These are phyloP conservation scores for Drosophila affinis DNA, from an alignment of 2,888 invertebrate species.

Conservation along the genomic window DNA sequence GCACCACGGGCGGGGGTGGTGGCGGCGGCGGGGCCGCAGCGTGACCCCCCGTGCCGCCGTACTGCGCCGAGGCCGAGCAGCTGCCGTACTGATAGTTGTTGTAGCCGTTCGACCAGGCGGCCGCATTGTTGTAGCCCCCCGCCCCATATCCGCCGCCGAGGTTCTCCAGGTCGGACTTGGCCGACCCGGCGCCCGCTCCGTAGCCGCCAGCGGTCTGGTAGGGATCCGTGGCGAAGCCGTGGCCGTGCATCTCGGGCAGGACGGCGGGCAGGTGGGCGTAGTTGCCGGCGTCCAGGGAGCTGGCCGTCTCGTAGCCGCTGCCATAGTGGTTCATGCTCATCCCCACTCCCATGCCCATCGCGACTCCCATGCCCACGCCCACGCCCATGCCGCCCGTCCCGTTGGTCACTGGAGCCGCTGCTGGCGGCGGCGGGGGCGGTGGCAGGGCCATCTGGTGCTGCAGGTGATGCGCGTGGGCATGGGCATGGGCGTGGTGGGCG, in stretches of 20 bases:
- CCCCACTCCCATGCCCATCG: constrained; percentile 79
- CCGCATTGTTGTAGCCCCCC: constrained; percentile 79
- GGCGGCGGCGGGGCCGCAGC: constrained; percentile 69
- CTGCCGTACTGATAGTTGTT: constrained; percentile 88
- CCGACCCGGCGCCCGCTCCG: constrained; percentile 38
- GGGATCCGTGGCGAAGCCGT: constrained; percentile 84
- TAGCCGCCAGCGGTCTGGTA: constrained; percentile 77
- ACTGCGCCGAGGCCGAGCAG: constrained; percentile 81
- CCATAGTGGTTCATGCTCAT: constrained; percentile 67
- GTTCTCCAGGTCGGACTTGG: constrained; percentile 81
- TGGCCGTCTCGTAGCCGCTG: constrained; percentile 81
- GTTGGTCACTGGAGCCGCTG: constrained; percentile 71
- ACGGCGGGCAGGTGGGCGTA: constrained; percentile 86
- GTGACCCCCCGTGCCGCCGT: constrained; percentile 48
- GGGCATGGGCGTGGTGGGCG: constrained; percentile 38
- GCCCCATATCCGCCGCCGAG: constrained; percentile 71
- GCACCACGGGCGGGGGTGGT: constrained; percentile 88
- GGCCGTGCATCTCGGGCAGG: constrained; percentile 86
- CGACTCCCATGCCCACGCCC: constrained; percentile 25
- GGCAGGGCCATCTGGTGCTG: constrained; percentile 84
- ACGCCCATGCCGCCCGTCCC: constrained; percentile 40
- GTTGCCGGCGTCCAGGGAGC: constrained; percentile 76
- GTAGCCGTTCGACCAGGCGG: constrained; percentile 86
- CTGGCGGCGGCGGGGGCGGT: constrained; percentile 83
- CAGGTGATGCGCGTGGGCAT: constrained; percentile 54